phyloP scores from a whole-genome alignment of 2,113 vertebrate genomes.

The Aplodontia rufa region DNA sequence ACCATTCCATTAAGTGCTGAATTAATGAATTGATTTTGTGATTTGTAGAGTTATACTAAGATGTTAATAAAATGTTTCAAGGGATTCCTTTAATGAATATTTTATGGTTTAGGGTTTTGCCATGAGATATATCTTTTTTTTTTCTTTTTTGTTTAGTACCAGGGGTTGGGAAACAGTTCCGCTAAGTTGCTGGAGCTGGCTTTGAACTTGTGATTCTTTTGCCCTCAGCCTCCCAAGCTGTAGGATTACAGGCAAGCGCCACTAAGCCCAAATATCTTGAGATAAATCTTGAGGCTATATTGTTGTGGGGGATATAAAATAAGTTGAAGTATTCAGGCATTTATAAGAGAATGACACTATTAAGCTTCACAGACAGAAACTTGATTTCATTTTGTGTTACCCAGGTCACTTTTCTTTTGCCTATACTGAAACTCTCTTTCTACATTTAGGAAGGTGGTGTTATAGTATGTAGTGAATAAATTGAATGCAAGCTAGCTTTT shows the following conservation, averaged over 20 bases:
- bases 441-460: neutral
- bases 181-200: too few relatives aligned
- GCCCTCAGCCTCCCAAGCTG: too few relatives aligned
- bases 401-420: slow-evolving; percentile 2
- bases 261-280: too few relatives aligned
- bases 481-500: slow-evolving; percentile 60
- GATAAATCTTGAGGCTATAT: neutral
- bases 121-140: slow-evolving; percentile 30
- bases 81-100: slow-evolving; percentile 48
- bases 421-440: slow-evolving; percentile 37
- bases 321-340: neutral
- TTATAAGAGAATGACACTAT: slow-evolving; percentile 10
- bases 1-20: neutral
- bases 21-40: slow-evolving; percentile 30
- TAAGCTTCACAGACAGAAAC: slow-evolving; percentile 10
- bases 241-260: too few relatives aligned
- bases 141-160: too few relatives aligned
- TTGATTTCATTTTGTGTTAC: slow-evolving; percentile 29
- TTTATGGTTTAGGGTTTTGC: neutral
- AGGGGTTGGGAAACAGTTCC: too few relatives aligned
- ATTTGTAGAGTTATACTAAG: slow-evolving; percentile 11
- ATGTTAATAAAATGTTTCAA: neutral
- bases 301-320: slow-evolving; percentile 8
- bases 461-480: slow-evolving; percentile 38
- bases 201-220: too few relatives aligned